Evolutionary conservation across 2,113 vertebrate species (phyloP).

Genomic region (Bubo bubo): DNA sequence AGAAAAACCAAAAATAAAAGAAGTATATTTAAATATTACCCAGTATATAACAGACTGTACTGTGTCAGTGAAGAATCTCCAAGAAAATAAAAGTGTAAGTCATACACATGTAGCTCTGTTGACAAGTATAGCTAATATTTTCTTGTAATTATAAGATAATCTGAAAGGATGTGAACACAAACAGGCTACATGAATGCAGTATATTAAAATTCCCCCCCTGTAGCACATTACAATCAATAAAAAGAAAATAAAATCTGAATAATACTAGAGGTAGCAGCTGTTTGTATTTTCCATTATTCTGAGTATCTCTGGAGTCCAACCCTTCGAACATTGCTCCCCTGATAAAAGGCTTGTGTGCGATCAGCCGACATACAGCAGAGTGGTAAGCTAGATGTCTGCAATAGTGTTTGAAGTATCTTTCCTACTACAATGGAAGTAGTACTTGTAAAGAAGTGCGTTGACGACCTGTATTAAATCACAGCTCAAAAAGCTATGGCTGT

Average conservation of each 20-base stretch:
- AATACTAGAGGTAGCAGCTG: constrained; percentile 98
- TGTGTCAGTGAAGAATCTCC: constrained; percentile 5
- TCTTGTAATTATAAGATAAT: constrained; percentile 39
- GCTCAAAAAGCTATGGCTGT: constrained; percentile 47
- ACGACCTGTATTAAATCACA: constrained; percentile 41
- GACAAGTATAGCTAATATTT: constrained; percentile 75
- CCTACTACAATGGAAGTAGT: constrained; percentile 24
- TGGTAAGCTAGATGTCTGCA: constrained; percentile 41
- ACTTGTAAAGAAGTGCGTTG: constrained; percentile 53
- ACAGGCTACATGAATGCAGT: constrained; percentile 68
- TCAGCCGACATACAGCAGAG: constrained; percentile 47
- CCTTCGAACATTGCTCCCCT: constrained; percentile 60
- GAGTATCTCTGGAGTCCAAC: constrained; percentile 73
- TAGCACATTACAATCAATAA: constrained; percentile 74
- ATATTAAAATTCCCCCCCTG: constrained; percentile 48
- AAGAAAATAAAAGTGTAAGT: constrained; percentile 28
- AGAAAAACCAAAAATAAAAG: not conserved
- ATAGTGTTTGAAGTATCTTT: constrained; percentile 52
- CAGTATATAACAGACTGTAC: constrained; percentile 35
- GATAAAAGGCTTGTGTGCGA: constrained; percentile 59
- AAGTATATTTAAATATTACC: constrained; percentile 63
- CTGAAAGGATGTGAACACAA: constrained; percentile 72
- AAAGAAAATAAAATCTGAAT: constrained; percentile 82
- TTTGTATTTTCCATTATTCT: constrained; percentile 81
- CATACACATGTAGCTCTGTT: constrained; percentile 36